These are phyloP conservation scores for Telenomus remus DNA, from an alignment of 1,140 invertebrate genomes.

Conservation along the genomic window DNA sequence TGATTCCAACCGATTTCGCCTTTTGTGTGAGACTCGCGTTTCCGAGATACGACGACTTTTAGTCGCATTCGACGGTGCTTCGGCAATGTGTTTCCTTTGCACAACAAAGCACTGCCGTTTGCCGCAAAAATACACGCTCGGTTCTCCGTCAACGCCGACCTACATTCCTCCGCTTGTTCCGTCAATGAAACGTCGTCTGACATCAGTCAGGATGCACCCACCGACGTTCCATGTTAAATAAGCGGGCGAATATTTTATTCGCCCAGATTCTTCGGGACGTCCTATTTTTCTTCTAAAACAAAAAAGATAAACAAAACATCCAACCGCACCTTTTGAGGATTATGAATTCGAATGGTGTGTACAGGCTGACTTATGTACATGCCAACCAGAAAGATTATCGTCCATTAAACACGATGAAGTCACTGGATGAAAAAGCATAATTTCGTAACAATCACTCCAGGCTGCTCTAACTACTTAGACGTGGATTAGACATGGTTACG, in stretches of 20 bases:
- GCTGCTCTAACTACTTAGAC: no score
- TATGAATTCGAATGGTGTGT: no score
- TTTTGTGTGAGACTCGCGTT: slow-evolving; percentile 7
- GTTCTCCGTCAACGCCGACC: slow-evolving; percentile 31
- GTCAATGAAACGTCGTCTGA: slow-evolving; percentile 26
- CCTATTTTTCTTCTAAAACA: slow-evolving; percentile 12
- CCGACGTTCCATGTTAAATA: no score
- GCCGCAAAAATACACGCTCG: slow-evolving; percentile 37
- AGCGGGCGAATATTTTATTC: no score
- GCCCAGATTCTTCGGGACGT: background rate
- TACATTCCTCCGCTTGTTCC: slow-evolving; percentile 47
- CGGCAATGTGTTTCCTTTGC: slow-evolving; percentile 13
- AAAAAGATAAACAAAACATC: no score
- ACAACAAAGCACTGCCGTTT: slow-evolving; percentile 16
- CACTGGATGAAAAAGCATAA: no score
- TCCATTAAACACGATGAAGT: no score
- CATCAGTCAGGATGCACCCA: background rate
- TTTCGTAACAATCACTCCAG: no score
- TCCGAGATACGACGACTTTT: background rate
- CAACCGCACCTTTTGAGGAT: no score
- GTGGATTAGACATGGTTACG: no score
- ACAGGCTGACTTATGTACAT: no score
- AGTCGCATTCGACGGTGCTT: slow-evolving; percentile 19
- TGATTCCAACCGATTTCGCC: background rate
- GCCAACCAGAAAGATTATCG: no score